Conservation (phyloP, 2,888 invertebrate species). For the Machimus atricapillus region DNA sequence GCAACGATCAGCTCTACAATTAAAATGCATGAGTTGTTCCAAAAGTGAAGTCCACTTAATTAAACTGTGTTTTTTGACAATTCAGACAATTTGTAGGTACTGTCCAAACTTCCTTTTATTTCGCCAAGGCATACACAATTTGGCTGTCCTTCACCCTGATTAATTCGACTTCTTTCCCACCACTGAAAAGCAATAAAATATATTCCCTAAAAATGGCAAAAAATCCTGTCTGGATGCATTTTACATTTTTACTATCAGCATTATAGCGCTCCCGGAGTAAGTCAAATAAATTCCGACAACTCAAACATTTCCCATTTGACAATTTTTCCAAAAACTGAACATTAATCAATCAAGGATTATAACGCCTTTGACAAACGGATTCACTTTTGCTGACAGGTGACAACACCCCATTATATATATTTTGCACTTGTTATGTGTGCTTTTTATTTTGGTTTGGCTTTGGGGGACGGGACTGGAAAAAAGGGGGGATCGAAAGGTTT, state of each 20-base stretch:
- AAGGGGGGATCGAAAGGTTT: not conserved
- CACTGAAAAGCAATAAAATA: not conserved
- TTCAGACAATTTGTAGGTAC: not conserved
- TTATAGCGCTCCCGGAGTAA: not conserved
- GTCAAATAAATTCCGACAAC: constrained; percentile 1
- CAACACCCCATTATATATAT: constrained; percentile 25
- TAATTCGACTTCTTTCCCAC: not conserved
- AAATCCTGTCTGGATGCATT: not conserved
- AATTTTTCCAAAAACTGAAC: not conserved
- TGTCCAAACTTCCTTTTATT: not conserved
- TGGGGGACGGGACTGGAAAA: not conserved
- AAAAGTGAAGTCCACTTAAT: not conserved
- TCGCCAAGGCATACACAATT: not conserved
- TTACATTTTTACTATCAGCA: not conserved
- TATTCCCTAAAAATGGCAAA: not conserved
- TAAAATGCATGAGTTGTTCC: not conserved
- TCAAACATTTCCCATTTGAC: not conserved
- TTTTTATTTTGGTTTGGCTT: not conserved
- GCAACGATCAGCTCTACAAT: not conserved
- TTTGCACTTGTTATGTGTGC: constrained; percentile 9
- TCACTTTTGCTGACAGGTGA: constrained; percentile 25
- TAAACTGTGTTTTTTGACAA: not conserved
- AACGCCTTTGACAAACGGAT: constrained; percentile 17
- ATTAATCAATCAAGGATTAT: constrained; percentile 25
- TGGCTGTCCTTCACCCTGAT: not conserved